Evolutionary conservation across 2,113 vertebrate genomes (phyloP).

Genomic region (Lepus timidus): DNA sequence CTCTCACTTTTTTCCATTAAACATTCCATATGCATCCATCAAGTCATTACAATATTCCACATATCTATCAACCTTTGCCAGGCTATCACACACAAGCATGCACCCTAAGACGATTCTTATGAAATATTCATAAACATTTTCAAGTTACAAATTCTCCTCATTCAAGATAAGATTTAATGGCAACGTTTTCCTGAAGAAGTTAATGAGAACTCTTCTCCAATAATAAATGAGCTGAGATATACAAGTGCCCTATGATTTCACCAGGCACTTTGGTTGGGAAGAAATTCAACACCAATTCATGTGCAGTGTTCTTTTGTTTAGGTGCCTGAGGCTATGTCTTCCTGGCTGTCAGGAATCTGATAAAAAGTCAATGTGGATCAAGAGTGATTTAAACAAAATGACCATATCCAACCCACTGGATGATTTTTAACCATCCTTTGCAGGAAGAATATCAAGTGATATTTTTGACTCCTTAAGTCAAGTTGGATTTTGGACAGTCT

Average conservation of each 20-base stretch:
- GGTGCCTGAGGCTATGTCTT: neutral
- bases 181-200: constrained; percentile 44
- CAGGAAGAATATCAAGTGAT: constrained; percentile 26
- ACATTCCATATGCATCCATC: constrained; percentile 50
- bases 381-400: constrained; percentile 46
- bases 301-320: constrained; percentile 33
- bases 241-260: constrained; percentile 45
- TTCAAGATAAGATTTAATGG: constrained; percentile 74
- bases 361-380: constrained; percentile 56
- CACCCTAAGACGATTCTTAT: constrained; percentile 57
- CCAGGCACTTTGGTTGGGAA: neutral
- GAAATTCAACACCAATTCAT: constrained; percentile 29
- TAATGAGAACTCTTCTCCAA: constrained; percentile 64
- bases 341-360: constrained; percentile 26
- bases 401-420: neutral
- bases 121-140: constrained; percentile 74
- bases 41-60: constrained; percentile 52
- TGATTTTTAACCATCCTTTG: constrained; percentile 40
- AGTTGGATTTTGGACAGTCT: neutral
- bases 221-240: constrained; percentile 33
- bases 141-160: constrained; percentile 69
- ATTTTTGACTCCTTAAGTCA: neutral
- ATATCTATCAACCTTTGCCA: constrained; percentile 55
- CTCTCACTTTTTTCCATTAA: constrained; percentile 37
- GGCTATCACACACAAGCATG: constrained; percentile 50